Base-by-base conservation (phyloP, 2,113 vertebrate genomes). In the Illadopsis cleaveri region DNA sequence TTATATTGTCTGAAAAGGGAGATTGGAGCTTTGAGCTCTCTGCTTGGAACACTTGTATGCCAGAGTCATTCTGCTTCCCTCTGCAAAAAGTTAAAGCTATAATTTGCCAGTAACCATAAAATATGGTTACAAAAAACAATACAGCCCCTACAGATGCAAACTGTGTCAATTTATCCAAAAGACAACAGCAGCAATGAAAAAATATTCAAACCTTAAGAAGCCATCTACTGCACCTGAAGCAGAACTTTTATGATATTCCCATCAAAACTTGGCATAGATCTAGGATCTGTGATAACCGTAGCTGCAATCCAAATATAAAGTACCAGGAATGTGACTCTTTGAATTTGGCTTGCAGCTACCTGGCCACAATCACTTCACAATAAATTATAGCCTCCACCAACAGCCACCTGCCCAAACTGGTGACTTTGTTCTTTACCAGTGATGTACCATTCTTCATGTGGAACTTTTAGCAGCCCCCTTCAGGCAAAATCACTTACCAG, bases 381-480 rank as follows among this genome's bases (percentile, higher is more conserved):
- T 50, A 94, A 94, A 78, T 5, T 4, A 77, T 44, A 50, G 21
- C n/a, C 38, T 91, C 58, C 24, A 65, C 57, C 64, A 89, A 71
- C 72, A 92, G 89, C 65, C 61, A 70, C n/a, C 73, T 90, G 68
- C 42, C 54, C 81, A 85, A 77, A 40, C 35, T 62, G 40, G 50
- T 73, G 83, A 4, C 35, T 73, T 66, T 58, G 17, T 38, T 23
- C 33, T 81, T 85, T 79, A 50, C 37, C 25, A 60, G 14, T 5
- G 30, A 31, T 7, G 14, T 0, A 28, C 7, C 40, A 19, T 38
- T 30, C 54, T n/a, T 82, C 60, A 37, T 0, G 0, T 1, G 10
- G 51, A 44, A 75, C 9, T 73, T 64, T 24, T 15, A 64, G 31
- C 51, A 87, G n/a, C 20, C 9, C 4, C 12, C 16, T 70, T 18